These are phyloP conservation scores for Sardinella longiceps DNA, from an alignment of 2,797 vertebrate genomes.

Conservation along the genomic window DNA sequence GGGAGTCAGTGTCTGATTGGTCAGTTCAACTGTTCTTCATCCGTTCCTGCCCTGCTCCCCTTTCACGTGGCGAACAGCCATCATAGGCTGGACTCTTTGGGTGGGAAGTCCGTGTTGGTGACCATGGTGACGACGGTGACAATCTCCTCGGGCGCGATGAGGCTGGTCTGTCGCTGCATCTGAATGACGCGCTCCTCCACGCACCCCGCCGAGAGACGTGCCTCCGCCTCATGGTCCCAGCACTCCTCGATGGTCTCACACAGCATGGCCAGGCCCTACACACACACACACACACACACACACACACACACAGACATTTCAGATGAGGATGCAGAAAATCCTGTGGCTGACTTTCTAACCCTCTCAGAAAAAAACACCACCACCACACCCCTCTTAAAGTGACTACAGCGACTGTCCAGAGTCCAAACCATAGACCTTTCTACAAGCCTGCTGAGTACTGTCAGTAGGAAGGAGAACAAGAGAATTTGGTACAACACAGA, in stretches of 20 bases:
- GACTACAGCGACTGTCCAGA: too few species aligned
- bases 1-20: conserved; percentile 60
- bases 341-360: neutral
- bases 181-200: conserved; percentile 94
- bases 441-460: too few species aligned
- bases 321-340: neutral
- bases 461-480: too few species aligned
- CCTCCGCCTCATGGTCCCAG: conserved; percentile 98
- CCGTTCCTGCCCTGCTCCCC: neutral
- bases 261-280: conserved; percentile 91
- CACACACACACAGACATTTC: conserved; percentile 1
- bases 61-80: conserved; percentile 65
- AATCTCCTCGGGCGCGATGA: conserved; percentile 93
- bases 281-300: conserved; percentile 35
- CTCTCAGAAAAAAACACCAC: too few species aligned
- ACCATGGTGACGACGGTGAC: conserved; percentile 98
- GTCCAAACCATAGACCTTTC: too few species aligned
- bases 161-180: conserved; percentile 92
- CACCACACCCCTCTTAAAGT: neutral
- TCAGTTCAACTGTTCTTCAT: conserved; percentile 21
- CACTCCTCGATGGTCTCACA: conserved; percentile 98
- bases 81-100: conserved; percentile 99
- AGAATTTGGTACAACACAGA: too few species aligned
- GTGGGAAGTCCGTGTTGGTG: conserved; percentile 97
- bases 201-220: conserved; percentile 92